Conservation (phyloP, 2,113 vertebrate species). For the Austrofundulus limnaeus region DNA sequence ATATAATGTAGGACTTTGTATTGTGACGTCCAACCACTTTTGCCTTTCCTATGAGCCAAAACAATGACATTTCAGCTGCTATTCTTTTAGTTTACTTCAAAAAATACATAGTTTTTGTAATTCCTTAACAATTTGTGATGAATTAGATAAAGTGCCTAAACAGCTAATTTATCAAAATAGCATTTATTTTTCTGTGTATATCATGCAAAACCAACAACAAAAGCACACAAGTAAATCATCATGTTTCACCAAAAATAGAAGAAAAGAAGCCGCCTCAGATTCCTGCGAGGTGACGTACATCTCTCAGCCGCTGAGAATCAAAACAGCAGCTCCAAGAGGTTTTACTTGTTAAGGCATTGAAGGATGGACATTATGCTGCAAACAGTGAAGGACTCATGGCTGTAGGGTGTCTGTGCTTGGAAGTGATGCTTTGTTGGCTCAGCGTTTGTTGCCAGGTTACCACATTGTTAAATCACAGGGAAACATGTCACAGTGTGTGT, state of each 20-base stretch:
- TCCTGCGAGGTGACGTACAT: background rate
- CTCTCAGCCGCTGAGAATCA: slow-evolving; percentile 3
- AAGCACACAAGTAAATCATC: background rate
- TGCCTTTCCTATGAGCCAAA: slow-evolving; percentile 3
- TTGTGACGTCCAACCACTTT: slow-evolving; percentile 33
- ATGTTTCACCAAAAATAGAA: background rate
- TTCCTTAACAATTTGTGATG: slow-evolving; percentile 18
- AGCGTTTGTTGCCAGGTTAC: slow-evolving; percentile 47
- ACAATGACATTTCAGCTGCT: slow-evolving; percentile 13
- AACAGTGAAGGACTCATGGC: slow-evolving; percentile 21
- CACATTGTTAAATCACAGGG: slow-evolving; percentile 24
- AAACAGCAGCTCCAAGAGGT: background rate
- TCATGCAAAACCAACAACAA: background rate
- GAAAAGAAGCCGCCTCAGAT: background rate
- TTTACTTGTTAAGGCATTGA: slow-evolving; percentile 14
- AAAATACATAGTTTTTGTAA: slow-evolving; percentile 20
- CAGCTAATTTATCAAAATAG: slow-evolving; percentile 30
- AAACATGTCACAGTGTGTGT: background rate
- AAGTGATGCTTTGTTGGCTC: slow-evolving; percentile 39
- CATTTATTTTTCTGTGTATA: background rate
- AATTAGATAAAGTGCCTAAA: slow-evolving; percentile 5
- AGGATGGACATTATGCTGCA: slow-evolving; percentile 7
- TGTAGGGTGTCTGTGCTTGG: slow-evolving; percentile 23
- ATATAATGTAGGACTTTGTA: slow-evolving; percentile 18
- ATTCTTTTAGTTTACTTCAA: slow-evolving; percentile 8